These are phyloP conservation scores for Mormyrops boulengeri DNA, from an alignment of 2,797 vertebrate genomes.

Conservation along the genomic window DNA sequence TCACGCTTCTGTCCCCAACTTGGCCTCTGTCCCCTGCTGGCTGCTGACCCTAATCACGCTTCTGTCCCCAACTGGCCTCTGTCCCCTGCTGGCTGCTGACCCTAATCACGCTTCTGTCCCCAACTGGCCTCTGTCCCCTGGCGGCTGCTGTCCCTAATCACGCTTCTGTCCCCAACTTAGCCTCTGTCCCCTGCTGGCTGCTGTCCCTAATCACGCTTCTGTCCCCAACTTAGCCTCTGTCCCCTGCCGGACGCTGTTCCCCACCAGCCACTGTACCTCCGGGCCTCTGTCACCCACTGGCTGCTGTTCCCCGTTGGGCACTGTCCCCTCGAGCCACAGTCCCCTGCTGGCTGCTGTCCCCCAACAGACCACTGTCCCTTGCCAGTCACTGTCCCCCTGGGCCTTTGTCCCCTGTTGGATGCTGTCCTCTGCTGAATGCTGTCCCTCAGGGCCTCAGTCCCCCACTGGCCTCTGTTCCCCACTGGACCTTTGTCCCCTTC, in stretches of 20 bases:
- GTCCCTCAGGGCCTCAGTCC: not conserved
- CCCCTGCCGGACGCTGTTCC: not conserved
- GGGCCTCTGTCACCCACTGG: not conserved
- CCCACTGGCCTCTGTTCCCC: not conserved
- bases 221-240: not conserved
- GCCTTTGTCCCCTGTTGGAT: not conserved
- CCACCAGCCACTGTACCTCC: not conserved
- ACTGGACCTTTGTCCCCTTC: not conserved
- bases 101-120: not conserved
- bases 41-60: not conserved
- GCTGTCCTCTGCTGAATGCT: not conserved
- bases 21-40: not conserved
- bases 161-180: not conserved
- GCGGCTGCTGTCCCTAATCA: not conserved
- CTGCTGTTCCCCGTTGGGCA: not conserved
- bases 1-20: not conserved
- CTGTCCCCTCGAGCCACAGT: not conserved
- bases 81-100: not conserved
- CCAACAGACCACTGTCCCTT: not conserved
- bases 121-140: not conserved
- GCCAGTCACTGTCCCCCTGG: not conserved
- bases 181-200: not conserved
- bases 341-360: not conserved
- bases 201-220: not conserved
- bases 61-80: not conserved